Conservation (phyloP, 2,797 vertebrate species). For the Threskiornis aethiopicus region DNA sequence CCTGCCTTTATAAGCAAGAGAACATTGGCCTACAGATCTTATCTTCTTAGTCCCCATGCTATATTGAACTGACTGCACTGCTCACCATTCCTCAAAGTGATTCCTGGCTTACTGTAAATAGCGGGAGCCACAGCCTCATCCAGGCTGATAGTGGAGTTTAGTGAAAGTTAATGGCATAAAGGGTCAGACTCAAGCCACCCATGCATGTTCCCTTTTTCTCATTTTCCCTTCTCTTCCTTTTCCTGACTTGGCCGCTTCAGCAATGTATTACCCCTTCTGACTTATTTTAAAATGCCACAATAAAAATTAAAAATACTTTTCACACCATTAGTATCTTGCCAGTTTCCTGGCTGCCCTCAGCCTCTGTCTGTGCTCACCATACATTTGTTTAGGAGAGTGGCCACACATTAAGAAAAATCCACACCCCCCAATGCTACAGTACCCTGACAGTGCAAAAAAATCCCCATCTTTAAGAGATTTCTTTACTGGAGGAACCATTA, state of each 20-base stretch:
- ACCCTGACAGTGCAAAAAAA: not conserved
- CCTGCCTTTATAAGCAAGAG: not conserved
- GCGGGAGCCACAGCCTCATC: not conserved
- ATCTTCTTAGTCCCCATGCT: not conserved
- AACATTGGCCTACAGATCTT: not conserved
- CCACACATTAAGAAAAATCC: not conserved
- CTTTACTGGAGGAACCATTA: not conserved
- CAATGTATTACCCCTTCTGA: not conserved
- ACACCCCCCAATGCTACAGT: not conserved
- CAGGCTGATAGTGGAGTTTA: not conserved
- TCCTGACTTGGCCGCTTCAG: not conserved
- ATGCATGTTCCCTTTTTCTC: not conserved
- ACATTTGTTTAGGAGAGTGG: not conserved
- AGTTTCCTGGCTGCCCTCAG: not conserved
- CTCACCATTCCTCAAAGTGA: not conserved
- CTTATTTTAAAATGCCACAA: not conserved
- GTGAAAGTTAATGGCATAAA: not conserved
- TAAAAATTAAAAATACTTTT: not conserved
- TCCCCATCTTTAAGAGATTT: not conserved
- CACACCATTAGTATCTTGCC: not conserved
- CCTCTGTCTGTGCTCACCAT: not conserved
- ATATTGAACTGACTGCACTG: rapidly evolving
- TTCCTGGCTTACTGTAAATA: not conserved
- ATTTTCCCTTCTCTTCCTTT: not conserved
- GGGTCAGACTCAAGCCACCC: not conserved